A percentile compares a stretch with the other conserved stretches of the same genome.
phyloP scores from a whole-genome alignment of 1,140 invertebrate genomes.

The Drosophila nasuta region DNA sequence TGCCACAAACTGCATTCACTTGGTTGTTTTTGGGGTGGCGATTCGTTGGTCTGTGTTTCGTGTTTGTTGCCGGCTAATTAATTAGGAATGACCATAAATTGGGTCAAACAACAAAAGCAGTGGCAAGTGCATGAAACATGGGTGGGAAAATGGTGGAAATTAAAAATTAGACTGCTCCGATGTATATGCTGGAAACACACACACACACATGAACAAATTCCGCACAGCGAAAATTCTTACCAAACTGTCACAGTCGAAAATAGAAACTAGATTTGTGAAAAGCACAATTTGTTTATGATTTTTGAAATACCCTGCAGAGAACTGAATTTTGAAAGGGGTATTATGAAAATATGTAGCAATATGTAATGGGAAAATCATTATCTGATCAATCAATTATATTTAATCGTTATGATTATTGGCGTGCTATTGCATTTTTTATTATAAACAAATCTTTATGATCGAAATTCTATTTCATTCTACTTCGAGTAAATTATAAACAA shows the following conservation, averaged over 20 bases:
- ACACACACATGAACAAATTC: constrained; percentile 4
- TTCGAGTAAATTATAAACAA: too few relatives aligned
- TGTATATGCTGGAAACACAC: constrained; percentile 38
- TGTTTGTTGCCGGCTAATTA: constrained; percentile 72
- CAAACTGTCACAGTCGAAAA: constrained; percentile 22
- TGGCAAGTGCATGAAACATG: constrained; percentile 64
- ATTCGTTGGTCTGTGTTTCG: constrained; percentile 37
- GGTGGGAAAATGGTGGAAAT: constrained; percentile 9
- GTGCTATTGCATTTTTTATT: too few relatives aligned
- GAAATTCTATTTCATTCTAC: too few relatives aligned
- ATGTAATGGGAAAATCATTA: too few relatives aligned
- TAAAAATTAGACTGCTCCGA: constrained; percentile 38
- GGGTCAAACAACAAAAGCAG: constrained; percentile 59
- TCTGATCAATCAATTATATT: too few relatives aligned
- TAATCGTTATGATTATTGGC: too few relatives aligned
- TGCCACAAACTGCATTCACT: constrained; percentile 30
- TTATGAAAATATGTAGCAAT: neutral
- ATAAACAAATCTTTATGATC: too few relatives aligned
- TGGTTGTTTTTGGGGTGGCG: constrained; percentile 29
- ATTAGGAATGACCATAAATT: constrained; percentile 68
- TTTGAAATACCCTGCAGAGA: neutral
- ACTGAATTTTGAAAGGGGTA: neutral
- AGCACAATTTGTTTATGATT: neutral
- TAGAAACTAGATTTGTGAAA: constrained; percentile 2
- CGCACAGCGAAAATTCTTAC: constrained; percentile 17